Evolutionary conservation across 2,113 vertebrate genomes (phyloP).

Genomic region (Elephas maximus): DNA sequence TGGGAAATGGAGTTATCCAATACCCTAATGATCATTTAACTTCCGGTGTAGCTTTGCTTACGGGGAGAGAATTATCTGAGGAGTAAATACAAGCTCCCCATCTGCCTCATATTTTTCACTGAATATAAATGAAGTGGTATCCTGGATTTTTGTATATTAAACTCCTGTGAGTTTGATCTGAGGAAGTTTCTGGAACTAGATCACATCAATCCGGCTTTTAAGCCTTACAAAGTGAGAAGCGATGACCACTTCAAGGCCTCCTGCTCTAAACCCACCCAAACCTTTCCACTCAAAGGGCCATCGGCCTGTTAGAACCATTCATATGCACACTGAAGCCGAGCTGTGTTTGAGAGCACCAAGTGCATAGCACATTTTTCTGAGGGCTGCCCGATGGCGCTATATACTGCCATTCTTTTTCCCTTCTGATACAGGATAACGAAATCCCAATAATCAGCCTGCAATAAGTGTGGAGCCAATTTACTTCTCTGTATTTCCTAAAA

Average conservation of each 20-base stretch:
- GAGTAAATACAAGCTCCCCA: neutral
- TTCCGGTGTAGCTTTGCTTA: neutral
- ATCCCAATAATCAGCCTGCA: neutral
- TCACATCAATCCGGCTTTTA: neutral
- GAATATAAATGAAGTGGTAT: neutral
- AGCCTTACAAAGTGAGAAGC: neutral
- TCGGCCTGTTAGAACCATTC: neutral
- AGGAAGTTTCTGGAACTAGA: neutral
- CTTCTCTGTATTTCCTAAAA: neutral
- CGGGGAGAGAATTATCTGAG: neutral
- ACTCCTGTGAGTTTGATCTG: neutral
- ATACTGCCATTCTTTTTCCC: neutral
- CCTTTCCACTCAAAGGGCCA: neutral
- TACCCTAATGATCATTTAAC: neutral
- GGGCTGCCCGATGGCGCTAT: fast-evolving
- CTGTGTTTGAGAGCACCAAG: neutral
- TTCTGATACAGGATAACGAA: neutral
- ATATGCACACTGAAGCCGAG: neutral
- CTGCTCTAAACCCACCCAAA: neutral
- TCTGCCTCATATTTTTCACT: neutral
- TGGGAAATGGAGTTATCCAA: neutral
- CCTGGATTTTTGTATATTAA: neutral
- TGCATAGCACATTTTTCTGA: neutral
- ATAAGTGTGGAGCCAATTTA: neutral
- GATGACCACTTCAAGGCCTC: neutral